Evolutionary conservation across 2,797 vertebrate species (phyloP), one percentile per base, ranked within the genome.

Genomic region (Enteromius afrohamiltoni): DNA sequence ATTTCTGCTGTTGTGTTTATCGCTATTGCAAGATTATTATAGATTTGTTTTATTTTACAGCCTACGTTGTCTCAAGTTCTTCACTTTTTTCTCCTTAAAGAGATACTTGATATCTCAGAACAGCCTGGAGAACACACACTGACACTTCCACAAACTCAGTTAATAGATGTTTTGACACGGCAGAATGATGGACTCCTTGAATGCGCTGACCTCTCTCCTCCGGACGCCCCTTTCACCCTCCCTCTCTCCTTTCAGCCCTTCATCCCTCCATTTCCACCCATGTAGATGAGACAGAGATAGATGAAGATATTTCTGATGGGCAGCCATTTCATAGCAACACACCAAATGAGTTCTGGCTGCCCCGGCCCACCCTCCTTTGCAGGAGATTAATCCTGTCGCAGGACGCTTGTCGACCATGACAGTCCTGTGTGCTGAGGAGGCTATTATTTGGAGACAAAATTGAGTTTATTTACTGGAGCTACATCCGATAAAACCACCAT

Each of bases 281-380:
- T 94, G 92, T 90, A 94, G 93, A 95, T 95, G 91, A 94, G 94
- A 93, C 91, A 90, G 92, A 93, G 92, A 94, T 89, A 87, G 89
- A 94, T 94, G 91, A 93, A 95, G 92, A 93, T 89, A 91, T 91
- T 91, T 90, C 83, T 86, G 85, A 85, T 90, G 86, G 68, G 77
- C 78, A 64, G 88, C 88, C 87, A 89, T 90, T 86, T 80, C 83
- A 90, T 82, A 74, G 89, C 82, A 85, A 90, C 86, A 89, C 88
- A 88, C 88, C 88, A 91, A 93, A 94, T 94, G 88, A 91, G 89
- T 93, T 92, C 91, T 85, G 91, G 85, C 87, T 86, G 82, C 86
- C 78, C 85, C 55, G 77, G 83, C 90, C 92, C 90, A 87, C 90
- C 89, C 89, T 92, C 87, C 47, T 70, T 68, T 64, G 83, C 60